Base-by-base conservation (phyloP, 2,888 invertebrate species). In the Cistogaster globosa region DNA sequence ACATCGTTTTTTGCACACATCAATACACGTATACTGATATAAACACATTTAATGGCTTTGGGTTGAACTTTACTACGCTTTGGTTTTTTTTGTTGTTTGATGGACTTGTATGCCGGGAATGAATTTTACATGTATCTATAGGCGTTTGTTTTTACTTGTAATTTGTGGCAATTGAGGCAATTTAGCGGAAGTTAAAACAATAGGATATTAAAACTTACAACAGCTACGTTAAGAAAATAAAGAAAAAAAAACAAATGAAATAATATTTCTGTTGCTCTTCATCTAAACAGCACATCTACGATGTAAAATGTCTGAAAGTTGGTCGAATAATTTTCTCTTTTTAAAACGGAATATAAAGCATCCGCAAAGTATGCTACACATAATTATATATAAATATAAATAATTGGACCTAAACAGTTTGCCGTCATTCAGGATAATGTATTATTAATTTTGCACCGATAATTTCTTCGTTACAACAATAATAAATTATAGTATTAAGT, bases 141-240 rank as follows among this genome's bases (percentile, higher is more conserved):
- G 69, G 68, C 18, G 68, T 75, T 68, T 80, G 62, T 83, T 76
- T 68, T 74, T 65, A 16, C 60, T 83, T 76, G 60, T 72, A 80
- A 84, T 86, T 84, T 81, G 84, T 84, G 81, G 84, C 81, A 78
- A 84, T 79, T 86, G 81, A 81, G 78, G 86, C 84, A 84, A 85
- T 86, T 86, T 86, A 83, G 84, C 63, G 79, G 76, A 79, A 84
- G 79, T 83, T 76, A 83, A 80, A 83, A 86, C 78, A 82, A 82
- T 69, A 71, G 48, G 48, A 68, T 81, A 68, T 68, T 76, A 81
- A 84, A 80, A 51, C 42, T 55, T 65, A 72, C 38, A 67, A n/a
- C n/a, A 51, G 12, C 42, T 42, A 14, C 14, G 7, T 1, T 0
- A 14, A 42, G 12, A 26, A 26, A 26, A 26, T 26, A 45, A 45